Base-by-base conservation (phyloP, 1,140 invertebrate genomes). In the Macrostomum lignano region DNA sequence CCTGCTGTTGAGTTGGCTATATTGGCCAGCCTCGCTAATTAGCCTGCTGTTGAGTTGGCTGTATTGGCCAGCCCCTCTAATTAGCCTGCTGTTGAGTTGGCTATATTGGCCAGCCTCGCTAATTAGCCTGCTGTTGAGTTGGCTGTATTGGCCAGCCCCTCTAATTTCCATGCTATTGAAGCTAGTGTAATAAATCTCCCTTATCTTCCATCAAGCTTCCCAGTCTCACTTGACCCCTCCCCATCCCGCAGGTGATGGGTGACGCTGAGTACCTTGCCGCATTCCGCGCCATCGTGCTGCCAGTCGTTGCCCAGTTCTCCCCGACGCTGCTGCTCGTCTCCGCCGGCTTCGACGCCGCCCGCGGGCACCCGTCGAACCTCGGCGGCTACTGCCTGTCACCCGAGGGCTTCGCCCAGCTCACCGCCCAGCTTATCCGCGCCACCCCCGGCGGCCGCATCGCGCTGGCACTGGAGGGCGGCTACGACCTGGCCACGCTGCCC, bases 211-310 rank as follows among this genome's bases (percentile, higher is more conserved):
- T 9, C 15, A 22, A 15, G 5, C 21, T 44, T 43, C 5, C 38
- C 60, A 58, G 59, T 64, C 96, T 37, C 71, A 73, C 48, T 86
- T 96, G 76, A 94, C 86, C 7, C 67, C 74, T 41, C 76, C 91
- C 50, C 60, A n/a, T 96, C 24, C 73, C 86, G 67, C 68, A 69
- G 40, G 59, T 91, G 41, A 73, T 94, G 59, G 76, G 74, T 6
- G 88, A 98, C 62, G 78, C 86, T 3, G 86, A 96, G 58, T 94
- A 96, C 58, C 61, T 96, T 40, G 82, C 86, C 36, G 88, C 86
- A 36, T 96, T 96, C 62, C 66, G 64, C 37, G 49, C 46, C 2
- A 41, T 58, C 7, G 42, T 58, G n/a, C 52, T 58, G 48, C 55
- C 55, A 7, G 52, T 58, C 21, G 53, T 49, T 7, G 46, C 46